Evolutionary conservation across 1,140 invertebrate species (phyloP), one percentile per base, ranked within the genome.

Genomic region (Zaprionus ornatus): DNA sequence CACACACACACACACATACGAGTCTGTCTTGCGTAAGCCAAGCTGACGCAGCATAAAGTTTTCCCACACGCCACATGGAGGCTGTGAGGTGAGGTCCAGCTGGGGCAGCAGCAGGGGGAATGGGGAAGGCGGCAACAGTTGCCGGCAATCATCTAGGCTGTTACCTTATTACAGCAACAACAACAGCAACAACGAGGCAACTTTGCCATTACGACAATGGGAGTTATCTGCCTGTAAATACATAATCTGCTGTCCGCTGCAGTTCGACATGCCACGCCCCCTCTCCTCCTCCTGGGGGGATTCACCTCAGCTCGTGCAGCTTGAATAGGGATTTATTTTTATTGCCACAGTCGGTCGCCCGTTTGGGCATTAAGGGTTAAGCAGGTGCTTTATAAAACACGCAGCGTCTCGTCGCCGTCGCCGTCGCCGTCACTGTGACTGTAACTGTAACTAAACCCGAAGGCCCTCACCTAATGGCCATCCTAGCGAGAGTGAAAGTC

Each of bases 281-380:
- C 52, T 71, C 23, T 70, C 59, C n/a, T 5, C n/a, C 40, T 7
- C n/a, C n/a, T 45, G 17, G n/a, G 15, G 15, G 37, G 29, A 32
- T 40, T 40, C 37, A 40, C 37, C 21, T 52, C 67, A 62, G 72
- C 15, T 6, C 37, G 65, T 66, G 75, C 80, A 77, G 69, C 78
- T 79, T 90, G 86, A 88, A 88, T 88, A 68, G 86, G 85, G 85
- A 90, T 85, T 90, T 90, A 77, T 70, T 90, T 90, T 90, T 90
- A 90, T 90, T 90, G 81, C 83, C 77, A 74, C 73, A 74, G 73
- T 57, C 45, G 45, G 19, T 50, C 23, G 50, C 13, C 45, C 69
- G 45, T 67, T 45, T 67, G 69, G 77, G 74, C 75, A 77, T 90
- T 90, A 82, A 85, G 85, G 85, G 85, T 90, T 90, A 90, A 90